Percentiles rank a stretch among this genome's conserved stretches.
Conservation (phyloP, 2,888 invertebrate genomes). For the Acanthopleura granulata region DNA sequence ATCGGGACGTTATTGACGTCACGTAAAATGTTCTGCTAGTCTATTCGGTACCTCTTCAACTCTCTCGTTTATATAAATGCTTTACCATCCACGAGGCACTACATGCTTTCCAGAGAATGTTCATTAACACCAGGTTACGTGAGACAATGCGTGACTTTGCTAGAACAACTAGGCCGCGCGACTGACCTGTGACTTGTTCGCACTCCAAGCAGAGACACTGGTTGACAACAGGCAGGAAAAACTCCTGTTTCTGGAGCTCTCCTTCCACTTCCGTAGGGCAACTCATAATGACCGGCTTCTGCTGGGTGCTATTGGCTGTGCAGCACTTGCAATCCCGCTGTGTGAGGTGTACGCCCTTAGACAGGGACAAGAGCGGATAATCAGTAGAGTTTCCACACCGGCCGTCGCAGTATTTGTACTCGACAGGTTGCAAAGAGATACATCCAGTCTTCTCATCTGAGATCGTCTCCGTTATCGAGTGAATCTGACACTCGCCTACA, state of each 20-base stretch:
- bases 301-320: background rate
- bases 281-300: background rate
- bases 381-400: background rate
- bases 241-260: background rate
- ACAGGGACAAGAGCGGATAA: background rate
- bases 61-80: no score
- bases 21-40: no score
- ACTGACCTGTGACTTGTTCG: background rate
- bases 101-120: no score
- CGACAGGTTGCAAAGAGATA: background rate
- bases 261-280: background rate
- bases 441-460: background rate
- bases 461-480: background rate
- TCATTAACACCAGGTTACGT: no score
- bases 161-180: background rate
- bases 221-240: background rate
- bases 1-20: no score
- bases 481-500: slow-evolving; percentile 14
- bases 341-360: background rate
- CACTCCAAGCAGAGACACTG: background rate
- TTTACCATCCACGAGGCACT: no score
- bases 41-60: no score
- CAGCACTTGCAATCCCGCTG: background rate
- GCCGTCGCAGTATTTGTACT: slow-evolving; percentile 15
- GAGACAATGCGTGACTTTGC: no score